Percentiles rank a stretch among this genome's conserved stretches.
These are phyloP conservation scores for Bryconaethiops microstoma DNA, from an alignment of 2,797 vertebrate species.

Conservation along the genomic window DNA sequence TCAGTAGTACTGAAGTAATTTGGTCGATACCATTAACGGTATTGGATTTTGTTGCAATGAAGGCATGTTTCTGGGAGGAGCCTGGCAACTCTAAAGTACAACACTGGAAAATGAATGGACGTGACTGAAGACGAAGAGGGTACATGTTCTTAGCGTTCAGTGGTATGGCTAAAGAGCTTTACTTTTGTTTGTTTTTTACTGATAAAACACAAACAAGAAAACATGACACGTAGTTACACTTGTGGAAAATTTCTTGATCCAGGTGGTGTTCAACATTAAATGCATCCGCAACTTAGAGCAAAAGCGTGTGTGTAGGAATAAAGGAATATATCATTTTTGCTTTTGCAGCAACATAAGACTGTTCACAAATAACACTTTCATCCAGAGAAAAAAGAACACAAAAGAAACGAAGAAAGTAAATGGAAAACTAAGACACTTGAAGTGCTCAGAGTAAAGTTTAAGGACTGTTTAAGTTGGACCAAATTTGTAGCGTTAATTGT, in stretches of 20 bases:
- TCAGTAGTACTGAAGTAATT: too few relatives aligned
- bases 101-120: too few relatives aligned
- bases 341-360: neutral
- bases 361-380: slow-evolving; percentile 9
- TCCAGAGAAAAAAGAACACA: neutral
- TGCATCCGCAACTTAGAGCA: slow-evolving; percentile 13
- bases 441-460: slow-evolving; percentile 4
- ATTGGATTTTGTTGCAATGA: too few relatives aligned
- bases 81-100: too few relatives aligned
- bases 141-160: too few relatives aligned
- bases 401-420: neutral
- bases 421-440: neutral
- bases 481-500: slow-evolving; percentile 16
- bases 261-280: neutral
- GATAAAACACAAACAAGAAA: slow-evolving; percentile 8
- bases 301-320: neutral
- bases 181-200: too few relatives aligned
- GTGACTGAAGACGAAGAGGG: too few relatives aligned
- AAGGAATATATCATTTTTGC: neutral
- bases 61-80: too few relatives aligned
- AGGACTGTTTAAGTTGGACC: neutral
- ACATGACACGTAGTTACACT: slow-evolving; percentile 7
- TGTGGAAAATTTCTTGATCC: neutral
- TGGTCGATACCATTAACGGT: too few relatives aligned
- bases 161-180: too few relatives aligned